These are phyloP conservation scores for Pteromalus puparum DNA, from an alignment of 1,140 invertebrate species.

Conservation along the genomic window DNA sequence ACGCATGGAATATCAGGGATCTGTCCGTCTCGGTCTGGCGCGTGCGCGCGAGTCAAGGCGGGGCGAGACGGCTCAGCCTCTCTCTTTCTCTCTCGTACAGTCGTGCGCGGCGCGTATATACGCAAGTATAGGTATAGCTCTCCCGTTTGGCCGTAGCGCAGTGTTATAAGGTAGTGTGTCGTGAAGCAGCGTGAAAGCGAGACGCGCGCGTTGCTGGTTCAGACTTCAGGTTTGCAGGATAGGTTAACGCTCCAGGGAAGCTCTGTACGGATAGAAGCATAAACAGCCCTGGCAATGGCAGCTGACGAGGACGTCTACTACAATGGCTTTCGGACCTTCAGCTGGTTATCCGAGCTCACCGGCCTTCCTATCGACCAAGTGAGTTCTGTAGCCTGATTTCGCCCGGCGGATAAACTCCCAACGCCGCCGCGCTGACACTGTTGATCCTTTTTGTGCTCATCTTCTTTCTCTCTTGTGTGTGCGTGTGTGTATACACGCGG, in stretches of 20 bases:
- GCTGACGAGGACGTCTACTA: slow-evolving; percentile 70
- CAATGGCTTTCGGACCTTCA: slow-evolving; percentile 78
- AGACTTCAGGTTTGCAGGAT: too few relatives aligned
- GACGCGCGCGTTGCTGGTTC: neutral
- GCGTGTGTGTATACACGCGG: neutral
- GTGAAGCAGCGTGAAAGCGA: slow-evolving; percentile 15
- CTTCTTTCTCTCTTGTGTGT: neutral
- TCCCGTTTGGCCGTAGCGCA: too few relatives aligned
- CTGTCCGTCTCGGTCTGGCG: neutral
- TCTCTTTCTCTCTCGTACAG: neutral
- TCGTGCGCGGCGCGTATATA: neutral
- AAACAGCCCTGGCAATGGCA: slow-evolving; percentile 18
- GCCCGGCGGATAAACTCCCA: neutral
- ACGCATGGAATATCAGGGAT: too few relatives aligned
- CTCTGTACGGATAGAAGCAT: neutral
- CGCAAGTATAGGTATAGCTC: too few relatives aligned
- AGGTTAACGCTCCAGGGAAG: too few relatives aligned
- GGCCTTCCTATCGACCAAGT: slow-evolving; percentile 81
- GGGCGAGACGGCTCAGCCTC: neutral
- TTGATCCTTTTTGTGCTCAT: neutral
- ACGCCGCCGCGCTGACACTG: neutral
- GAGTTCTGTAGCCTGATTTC: slow-evolving; percentile 57
- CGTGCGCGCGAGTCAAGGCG: slow-evolving; percentile 15
- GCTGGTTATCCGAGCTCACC: slow-evolving; percentile 76
- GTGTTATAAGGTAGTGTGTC: slow-evolving; percentile 2